Base-by-base conservation (phyloP, 2,888 invertebrate genomes). In the Dione vanillae region DNA sequence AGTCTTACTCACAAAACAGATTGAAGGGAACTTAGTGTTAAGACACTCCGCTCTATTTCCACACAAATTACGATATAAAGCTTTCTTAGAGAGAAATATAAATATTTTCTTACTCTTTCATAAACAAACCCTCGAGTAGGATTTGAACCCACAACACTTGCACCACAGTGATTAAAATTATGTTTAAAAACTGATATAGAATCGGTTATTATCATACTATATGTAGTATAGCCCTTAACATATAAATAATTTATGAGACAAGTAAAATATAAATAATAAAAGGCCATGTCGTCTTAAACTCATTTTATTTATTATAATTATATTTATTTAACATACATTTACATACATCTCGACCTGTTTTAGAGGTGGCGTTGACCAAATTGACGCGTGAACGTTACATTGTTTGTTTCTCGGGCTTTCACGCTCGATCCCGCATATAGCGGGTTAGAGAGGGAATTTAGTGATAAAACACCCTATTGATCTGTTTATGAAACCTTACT, bases 261-360 rank as follows among this genome's bases (percentile, higher is more conserved):
- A 62, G 52, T 62, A 78, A 81, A 88, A 67, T 68, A 69, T 87
- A 88, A 87, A 88, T 86, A 74, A 77, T 81, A 84, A 78, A 78
- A 75, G 75, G 52, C 47, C 54, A 61, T 47, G 59, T 74, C 58
- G 70, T 77, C 79, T 67, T 43, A 74, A 78, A 78, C 75, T 79
- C 80, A 76, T 79, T 82, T 83, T 80, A 82, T 83, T 85, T 79
- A 80, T 80, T 78, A 78, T 82, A 81, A 82, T 82, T 81, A 82
- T 77, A 68, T 69, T 76, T 79, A 54, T 78, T 83, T 82, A 82
- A 83, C 80, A 79, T 80, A 73, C 79, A 79, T 83, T 82, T 84
- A 85, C 85, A 85, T 80, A 75, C 74, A 51, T 72, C 67, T 67
- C 69, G n/a, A 43, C 40, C 40, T 41, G 59, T 59, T 59, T 49